phyloP scores from a whole-genome alignment of 2,113 vertebrate species.

The Gambusia holbrooki region DNA sequence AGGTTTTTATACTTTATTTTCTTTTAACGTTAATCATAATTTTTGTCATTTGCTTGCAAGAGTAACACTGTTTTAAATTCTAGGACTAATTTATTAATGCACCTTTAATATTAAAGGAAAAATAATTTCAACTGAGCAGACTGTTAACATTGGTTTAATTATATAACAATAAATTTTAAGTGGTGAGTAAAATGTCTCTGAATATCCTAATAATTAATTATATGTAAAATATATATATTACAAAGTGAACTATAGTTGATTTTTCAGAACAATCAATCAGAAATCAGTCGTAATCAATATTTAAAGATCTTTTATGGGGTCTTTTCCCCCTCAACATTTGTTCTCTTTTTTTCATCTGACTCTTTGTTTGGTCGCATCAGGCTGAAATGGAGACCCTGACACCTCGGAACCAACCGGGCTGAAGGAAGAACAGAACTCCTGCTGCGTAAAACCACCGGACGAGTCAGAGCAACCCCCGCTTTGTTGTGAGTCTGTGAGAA shows the following conservation, averaged over 20 bases:
- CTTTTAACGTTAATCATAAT: no score
- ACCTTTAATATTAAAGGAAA: no score
- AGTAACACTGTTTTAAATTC: no score
- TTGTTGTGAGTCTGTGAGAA: conserved; percentile 61
- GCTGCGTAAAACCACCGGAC: conserved; percentile 43
- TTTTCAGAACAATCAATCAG: neutral
- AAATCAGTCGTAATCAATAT: neutral
- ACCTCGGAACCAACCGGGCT: conserved; percentile 50
- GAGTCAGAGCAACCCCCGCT: conserved; percentile 59
- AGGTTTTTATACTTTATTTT: no score
- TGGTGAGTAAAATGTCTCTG: neutral
- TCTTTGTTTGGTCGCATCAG: neutral
- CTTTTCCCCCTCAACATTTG: neutral
- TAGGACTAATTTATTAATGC: no score
- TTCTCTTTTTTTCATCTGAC: neutral
- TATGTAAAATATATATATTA: neutral
- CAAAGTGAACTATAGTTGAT: no score
- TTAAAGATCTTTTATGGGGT: no score
- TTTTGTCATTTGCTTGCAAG: no score
- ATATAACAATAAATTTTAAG: no score
- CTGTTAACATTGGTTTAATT: no score
- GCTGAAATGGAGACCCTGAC: neutral
- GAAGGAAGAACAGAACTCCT: conserved; percentile 51
- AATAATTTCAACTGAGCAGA: no score
- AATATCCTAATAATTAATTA: neutral